These are phyloP conservation scores for Fistularia commersonii DNA, from an alignment of 2,797 vertebrate species.

Conservation along the genomic window DNA sequence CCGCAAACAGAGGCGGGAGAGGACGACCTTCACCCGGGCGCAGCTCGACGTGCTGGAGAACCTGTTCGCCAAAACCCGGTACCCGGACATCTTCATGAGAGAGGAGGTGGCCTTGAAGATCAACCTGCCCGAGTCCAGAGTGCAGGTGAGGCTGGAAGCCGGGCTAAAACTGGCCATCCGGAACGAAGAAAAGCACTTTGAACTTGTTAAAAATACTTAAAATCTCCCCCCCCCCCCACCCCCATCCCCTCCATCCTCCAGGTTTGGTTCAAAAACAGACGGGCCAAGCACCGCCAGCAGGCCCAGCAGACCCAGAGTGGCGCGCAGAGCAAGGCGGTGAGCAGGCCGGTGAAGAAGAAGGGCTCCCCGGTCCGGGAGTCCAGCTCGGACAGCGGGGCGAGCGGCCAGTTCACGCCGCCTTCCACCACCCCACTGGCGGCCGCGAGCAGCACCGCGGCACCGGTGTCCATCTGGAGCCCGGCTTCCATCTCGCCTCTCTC, in stretches of 20 bases:
- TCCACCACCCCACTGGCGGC: slow-evolving; percentile 83
- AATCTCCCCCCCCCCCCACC: no score
- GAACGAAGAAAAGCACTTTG: background rate
- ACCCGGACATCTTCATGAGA: slow-evolving; percentile 97
- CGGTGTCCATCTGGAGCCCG: slow-evolving; percentile 96
- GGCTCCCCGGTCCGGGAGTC: slow-evolving; percentile 85
- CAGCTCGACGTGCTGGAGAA: slow-evolving; percentile 92
- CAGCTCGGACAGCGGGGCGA: slow-evolving; percentile 88
- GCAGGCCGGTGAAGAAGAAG: slow-evolving; percentile 89
- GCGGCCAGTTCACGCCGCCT: slow-evolving; percentile 89
- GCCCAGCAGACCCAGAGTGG: slow-evolving; percentile 79
- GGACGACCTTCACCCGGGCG: slow-evolving; percentile 92
- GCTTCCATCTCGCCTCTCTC: slow-evolving; percentile 94
- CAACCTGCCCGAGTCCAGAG: slow-evolving; percentile 92
- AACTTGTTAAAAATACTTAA: no score
- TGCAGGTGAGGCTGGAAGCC: slow-evolving; percentile 80
- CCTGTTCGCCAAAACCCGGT: slow-evolving; percentile 91
- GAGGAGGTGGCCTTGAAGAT: slow-evolving; percentile 96
- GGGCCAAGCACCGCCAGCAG: slow-evolving; percentile 93
- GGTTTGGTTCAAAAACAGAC: slow-evolving; percentile 97
- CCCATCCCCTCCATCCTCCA: no score
- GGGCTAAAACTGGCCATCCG: no score
- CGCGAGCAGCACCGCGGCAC: slow-evolving; percentile 85
- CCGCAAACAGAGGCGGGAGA: slow-evolving; percentile 90
- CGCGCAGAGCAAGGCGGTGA: slow-evolving; percentile 82